phyloP scores from a whole-genome alignment of 2,888 invertebrate species.

The Cantharis nigra region DNA sequence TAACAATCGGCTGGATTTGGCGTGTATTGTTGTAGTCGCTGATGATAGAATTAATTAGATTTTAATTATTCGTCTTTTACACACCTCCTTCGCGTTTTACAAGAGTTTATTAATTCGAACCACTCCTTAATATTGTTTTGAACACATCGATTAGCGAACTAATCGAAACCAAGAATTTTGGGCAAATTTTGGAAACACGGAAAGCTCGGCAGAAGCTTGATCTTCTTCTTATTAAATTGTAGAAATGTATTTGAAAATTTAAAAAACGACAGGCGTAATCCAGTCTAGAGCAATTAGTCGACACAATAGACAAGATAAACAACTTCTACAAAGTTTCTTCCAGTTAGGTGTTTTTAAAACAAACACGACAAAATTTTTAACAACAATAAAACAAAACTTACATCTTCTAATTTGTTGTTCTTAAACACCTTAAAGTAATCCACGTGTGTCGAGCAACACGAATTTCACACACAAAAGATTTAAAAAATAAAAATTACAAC shows the following conservation, averaged over 20 bases:
- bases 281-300: background rate
- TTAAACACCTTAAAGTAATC: background rate
- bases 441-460: background rate
- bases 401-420: background rate
- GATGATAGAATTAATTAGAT: background rate
- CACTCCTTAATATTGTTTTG: background rate
- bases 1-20: background rate
- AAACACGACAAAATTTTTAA: background rate
- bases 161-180: background rate
- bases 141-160: background rate
- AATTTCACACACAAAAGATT: slow-evolving; percentile 6
- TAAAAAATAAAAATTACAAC: background rate
- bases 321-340: background rate
- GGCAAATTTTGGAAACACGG: background rate
- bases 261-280: background rate
- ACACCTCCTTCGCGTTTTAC: background rate
- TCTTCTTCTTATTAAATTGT: too few relatives aligned
- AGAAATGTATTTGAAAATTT: too few relatives aligned
- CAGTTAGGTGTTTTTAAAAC: background rate
- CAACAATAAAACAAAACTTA: background rate
- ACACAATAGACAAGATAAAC: slow-evolving; percentile 1
- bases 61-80: background rate
- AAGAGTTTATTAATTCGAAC: background rate
- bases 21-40: background rate
- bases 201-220: too few relatives aligned